phyloP scores from a whole-genome alignment of 2,113 vertebrate species.

The Leucoraja erinaceus region DNA sequence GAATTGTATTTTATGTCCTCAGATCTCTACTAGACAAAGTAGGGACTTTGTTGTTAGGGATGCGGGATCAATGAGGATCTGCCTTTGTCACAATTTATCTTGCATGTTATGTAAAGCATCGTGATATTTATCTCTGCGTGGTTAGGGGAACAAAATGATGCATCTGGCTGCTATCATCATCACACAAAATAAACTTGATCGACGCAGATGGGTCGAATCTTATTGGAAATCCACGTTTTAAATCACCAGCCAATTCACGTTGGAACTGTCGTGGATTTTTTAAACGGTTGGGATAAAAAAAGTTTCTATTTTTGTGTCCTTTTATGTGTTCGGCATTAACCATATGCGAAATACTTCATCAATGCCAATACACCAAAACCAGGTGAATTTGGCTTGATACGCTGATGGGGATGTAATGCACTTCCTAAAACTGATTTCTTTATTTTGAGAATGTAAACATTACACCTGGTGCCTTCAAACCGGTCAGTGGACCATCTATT shows the following conservation, averaged over 20 bases:
- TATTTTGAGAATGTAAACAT: background rate
- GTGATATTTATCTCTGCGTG: background rate
- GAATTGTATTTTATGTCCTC: background rate
- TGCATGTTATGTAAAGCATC: background rate
- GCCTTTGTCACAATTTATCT: background rate
- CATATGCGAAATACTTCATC: background rate
- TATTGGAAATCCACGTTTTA: background rate
- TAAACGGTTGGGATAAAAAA: background rate
- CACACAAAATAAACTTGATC: background rate
- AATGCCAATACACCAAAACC: constrained; percentile 1
- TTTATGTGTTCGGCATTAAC: background rate
- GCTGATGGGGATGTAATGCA: background rate
- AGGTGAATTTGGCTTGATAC: background rate
- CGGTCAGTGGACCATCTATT: background rate
- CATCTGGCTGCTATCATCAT: background rate
- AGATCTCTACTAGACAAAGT: constrained; percentile 6
- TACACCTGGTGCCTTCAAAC: constrained; percentile 1
- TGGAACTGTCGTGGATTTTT: background rate
- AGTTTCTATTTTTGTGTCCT: background rate
- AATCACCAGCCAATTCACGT: background rate
- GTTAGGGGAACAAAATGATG: background rate
- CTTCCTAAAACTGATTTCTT: background rate
- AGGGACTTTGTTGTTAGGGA: background rate
- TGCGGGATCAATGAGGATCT: constrained; percentile 1
- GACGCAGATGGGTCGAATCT: background rate